Evolutionary conservation across 1,140 invertebrate genomes (phyloP).

Genomic region (Solenopsis fugax): DNA sequence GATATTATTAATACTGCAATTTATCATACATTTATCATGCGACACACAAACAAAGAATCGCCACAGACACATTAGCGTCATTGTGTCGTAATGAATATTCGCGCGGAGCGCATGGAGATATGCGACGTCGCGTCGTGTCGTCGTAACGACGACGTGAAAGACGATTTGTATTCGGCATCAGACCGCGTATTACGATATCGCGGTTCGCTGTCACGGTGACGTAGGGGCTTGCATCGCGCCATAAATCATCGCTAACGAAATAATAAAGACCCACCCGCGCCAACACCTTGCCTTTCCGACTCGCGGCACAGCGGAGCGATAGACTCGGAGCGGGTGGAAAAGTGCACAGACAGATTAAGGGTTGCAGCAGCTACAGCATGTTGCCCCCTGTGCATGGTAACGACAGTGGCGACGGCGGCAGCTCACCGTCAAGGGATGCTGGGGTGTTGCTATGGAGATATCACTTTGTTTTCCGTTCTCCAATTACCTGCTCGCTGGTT

Average conservation of each 20-base stretch:
- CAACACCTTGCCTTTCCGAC: slow-evolving; percentile 19
- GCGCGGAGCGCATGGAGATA: background rate
- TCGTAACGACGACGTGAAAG: background rate
- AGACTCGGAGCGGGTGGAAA: slow-evolving; percentile 43
- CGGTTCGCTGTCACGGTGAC: background rate
- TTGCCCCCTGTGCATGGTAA: slow-evolving; percentile 43
- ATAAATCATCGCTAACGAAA: slow-evolving; percentile 66
- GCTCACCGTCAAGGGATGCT: slow-evolving; percentile 67
- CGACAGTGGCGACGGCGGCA: background rate
- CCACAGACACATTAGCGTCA: background rate
- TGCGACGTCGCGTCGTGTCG: background rate
- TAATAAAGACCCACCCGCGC: slow-evolving; percentile 48
- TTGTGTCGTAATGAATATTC: slow-evolving; percentile 7
- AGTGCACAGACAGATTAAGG: slow-evolving; percentile 57
- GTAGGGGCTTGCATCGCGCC: slow-evolving; percentile 18
- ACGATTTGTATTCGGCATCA: slow-evolving; percentile 39
- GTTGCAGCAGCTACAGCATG: slow-evolving; percentile 64
- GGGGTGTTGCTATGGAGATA: slow-evolving; percentile 81
- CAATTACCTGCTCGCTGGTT: slow-evolving; percentile 81
- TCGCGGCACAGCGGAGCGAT: background rate
- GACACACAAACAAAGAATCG: background rate
- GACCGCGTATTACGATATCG: slow-evolving; percentile 18
- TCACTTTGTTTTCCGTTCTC: slow-evolving; percentile 82
- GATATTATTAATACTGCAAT: background rate
- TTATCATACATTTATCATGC: background rate